Evolutionary conservation across 2,797 vertebrate species (phyloP), one percentile per base, ranked within the genome.

Genomic region (Harpagifer antarcticus): DNA sequence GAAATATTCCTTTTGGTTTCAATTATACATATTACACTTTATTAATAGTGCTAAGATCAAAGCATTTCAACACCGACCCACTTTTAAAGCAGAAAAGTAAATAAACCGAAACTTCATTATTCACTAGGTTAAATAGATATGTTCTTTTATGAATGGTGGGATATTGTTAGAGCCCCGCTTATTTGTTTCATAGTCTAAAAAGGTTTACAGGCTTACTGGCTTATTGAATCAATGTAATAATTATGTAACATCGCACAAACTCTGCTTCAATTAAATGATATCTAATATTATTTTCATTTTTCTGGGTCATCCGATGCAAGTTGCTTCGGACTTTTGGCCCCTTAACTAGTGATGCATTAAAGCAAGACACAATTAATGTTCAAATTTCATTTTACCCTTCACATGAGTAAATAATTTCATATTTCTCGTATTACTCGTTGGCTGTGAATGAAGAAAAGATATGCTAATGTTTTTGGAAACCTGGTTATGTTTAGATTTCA

Each of bases 81-180:
- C 37, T 79, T 86, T 67, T n/a, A 64, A 81, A 61, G 44, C 17
- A 16, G 13, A 64, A 58, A 48, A 58, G 40, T 45, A 52, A 19
- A 44, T 23, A 14, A 20, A 58, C 19, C 40, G 43, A 63, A 44
- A 49, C 72, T 70, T 59, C 80, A 65, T 80, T 52, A 70, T 79
- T 79, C 61, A n/a, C 40, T 55, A 44, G 60, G 52, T 80, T 82
- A 31, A 63, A 74, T 79, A 65, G 82, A 67, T 84, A 64, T 77
- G 64, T 67, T 10, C 55, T 68, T 17, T 68, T 61, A 45, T 65
- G 50, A 66, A 49, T 65, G 23, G 9, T 63, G 54, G 19, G 33
- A 23, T 47, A 7, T 27, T 23, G 14, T 27, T 9, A 44, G 53
- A 47, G 43, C 44, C 6, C 50, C 47, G 23, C 19, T 62, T 43